Percentiles rank a stretch among this genome's conserved stretches.
Evolutionary conservation across 2,797 vertebrate genomes (phyloP).

Genomic region (Paedocypris micromegethes): DNA sequence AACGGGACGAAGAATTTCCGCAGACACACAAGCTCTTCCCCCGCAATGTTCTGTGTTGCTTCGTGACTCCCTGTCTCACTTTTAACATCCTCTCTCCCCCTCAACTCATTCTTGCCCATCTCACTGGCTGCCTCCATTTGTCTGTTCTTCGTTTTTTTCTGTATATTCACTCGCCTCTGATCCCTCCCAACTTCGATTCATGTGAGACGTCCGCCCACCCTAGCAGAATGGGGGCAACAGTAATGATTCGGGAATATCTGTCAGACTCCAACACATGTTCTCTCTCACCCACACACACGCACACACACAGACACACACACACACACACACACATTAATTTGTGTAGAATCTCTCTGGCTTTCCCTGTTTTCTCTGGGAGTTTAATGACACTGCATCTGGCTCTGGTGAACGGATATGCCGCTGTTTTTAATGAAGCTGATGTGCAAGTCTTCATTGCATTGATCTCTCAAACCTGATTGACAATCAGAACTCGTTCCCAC

Average conservation of each 20-base stretch:
- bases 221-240: conserved; percentile 64
- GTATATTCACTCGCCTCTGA: conserved; percentile 17
- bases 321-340: conserved; percentile 22
- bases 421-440: conserved; percentile 41
- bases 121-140: conserved; percentile 13
- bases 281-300: conserved; percentile 2
- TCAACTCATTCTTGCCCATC: conserved; percentile 30
- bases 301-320: conserved; percentile 23
- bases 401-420: conserved; percentile 30
- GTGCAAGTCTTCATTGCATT: conserved; percentile 29
- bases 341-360: conserved; percentile 12
- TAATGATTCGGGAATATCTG: conserved; percentile 70
- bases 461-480: conserved; percentile 4
- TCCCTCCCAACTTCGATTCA: conserved; percentile 35
- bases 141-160: conserved; percentile 31
- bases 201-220: conserved; percentile 62
- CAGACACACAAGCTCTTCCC: conserved; percentile 28
- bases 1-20: conserved; percentile 24
- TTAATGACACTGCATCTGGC: conserved; percentile 44
- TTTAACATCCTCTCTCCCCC: conserved; percentile 42
- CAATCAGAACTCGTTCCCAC: too few species aligned
- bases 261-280: conserved; percentile 42
- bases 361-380: conserved; percentile 37
- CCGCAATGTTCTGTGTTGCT: conserved; percentile 43
- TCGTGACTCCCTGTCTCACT: conserved; percentile 47